A percentile compares a stretch with the other conserved stretches of the same genome.
Evolutionary conservation across 2,113 vertebrate genomes (phyloP).

Genomic region (Aptenodytes patagonicus): DNA sequence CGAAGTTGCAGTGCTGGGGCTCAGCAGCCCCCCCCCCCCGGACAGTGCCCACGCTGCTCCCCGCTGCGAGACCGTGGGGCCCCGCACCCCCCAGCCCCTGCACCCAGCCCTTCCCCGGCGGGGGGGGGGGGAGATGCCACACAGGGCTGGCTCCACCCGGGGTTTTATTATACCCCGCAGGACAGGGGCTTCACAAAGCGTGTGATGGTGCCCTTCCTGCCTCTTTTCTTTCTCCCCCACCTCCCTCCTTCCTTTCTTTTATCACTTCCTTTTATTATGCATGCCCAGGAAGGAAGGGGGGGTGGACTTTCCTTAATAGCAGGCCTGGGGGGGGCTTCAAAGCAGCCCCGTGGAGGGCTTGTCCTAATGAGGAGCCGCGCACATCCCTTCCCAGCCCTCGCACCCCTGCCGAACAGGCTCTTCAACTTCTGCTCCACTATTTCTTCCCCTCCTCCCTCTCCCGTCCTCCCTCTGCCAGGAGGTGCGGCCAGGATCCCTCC

Average conservation of each 20-base stretch:
- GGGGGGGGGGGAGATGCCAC: neutral
- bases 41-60: neutral
- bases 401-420: slow-evolving; percentile 36
- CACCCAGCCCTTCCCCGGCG: neutral
- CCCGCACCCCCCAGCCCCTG: neutral
- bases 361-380: neutral
- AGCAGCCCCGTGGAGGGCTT: neutral
- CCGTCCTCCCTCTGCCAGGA: neutral
- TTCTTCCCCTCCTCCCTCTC: neutral
- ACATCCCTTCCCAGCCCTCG: neutral
- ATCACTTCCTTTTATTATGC: slow-evolving; percentile 58
- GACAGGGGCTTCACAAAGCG: slow-evolving; percentile 20
- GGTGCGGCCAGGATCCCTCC: slow-evolving; percentile 20
- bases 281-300: slow-evolving; percentile 36
- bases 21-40: too few species aligned
- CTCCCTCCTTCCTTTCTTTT: slow-evolving; percentile 47
- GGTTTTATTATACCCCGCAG: neutral
- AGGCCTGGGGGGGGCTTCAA: neutral
- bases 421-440: slow-evolving; percentile 47
- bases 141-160: neutral
- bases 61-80: neutral
- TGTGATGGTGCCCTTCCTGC: slow-evolving; percentile 29
- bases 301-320: neutral
- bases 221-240: slow-evolving; percentile 42
- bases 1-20: too few species aligned